A percentile compares a stretch with the other conserved stretches of the same genome.
These are phyloP conservation scores for Periphyllus acericola DNA, from an alignment of 2,888 invertebrate species.

Conservation along the genomic window DNA sequence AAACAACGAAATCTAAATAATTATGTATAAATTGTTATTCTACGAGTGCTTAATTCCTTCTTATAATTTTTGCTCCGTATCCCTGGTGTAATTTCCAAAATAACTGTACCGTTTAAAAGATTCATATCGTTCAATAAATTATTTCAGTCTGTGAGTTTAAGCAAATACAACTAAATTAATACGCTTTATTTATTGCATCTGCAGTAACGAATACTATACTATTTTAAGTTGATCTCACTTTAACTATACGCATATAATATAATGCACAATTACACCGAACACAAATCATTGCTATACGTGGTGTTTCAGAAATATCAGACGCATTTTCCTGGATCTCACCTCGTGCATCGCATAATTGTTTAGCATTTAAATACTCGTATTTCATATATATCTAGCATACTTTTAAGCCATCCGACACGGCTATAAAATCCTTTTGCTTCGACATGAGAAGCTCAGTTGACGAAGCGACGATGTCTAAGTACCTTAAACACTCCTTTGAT, in stretches of 20 bases:
- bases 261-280: background rate
- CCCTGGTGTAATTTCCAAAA: background rate
- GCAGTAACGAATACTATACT: background rate
- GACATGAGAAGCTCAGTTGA: too few relatives aligned
- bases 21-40: too few relatives aligned
- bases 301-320: background rate
- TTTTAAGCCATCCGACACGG: too few relatives aligned
- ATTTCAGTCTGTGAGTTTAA: background rate
- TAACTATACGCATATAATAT: background rate
- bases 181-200: background rate
- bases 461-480: too few relatives aligned
- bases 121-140: background rate
- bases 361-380: too few relatives aligned
- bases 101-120: background rate
- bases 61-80: background rate
- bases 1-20: too few relatives aligned
- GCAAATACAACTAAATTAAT: background rate
- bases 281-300: background rate
- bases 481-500: too few relatives aligned
- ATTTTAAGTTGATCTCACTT: background rate
- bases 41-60: background rate
- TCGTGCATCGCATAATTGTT: background rate
- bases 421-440: too few relatives aligned
- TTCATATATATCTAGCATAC: too few relatives aligned
- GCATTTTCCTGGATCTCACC: background rate